Base-by-base conservation (phyloP, 1,140 invertebrate species). In the Microplitis demolitor region DNA sequence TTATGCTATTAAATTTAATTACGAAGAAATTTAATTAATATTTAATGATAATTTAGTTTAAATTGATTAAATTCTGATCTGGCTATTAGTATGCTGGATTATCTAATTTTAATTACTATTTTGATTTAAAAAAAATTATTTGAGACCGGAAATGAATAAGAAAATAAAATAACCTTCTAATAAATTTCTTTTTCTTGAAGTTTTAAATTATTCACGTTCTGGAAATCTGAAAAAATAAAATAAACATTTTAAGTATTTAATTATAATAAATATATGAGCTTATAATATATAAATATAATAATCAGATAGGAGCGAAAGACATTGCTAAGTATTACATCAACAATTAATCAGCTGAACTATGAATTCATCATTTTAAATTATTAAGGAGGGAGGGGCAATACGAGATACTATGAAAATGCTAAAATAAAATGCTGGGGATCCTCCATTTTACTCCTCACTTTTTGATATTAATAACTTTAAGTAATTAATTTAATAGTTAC, bases 281-380 rank as follows among this genome's bases (percentile, higher is more conserved):
- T 2, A 39, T 5, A n/a, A 4, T 45, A 3, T n/a, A n/a, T 35
- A 31, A 45, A 61, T 6, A 33, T 61, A 33, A n/a, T 11, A 24
- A 67, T 83, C 79, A 83, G 82, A 79, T 80, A 82, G 80, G 81
- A 74, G 83, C 80, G 81, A 85, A 85, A 85, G 78, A 83, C 76
- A 80, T 78, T 69, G 54, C 61, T 56, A 68, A 71, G 50, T 76
- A 67, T 56, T 58, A 72, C 74, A 78, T 78, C 81, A 83, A 80
- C 66, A 58, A 45, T 68, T 35, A 50, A 56, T 85, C 83, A 84
- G 81, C 78, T 86, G 83, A 85, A 85, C 84, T 86, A 86, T 85
- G 80, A 78, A 79, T 45, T 85, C 84, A 85, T 85, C 83, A 85
- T 74, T 14, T 50, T 37, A 66, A 50, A 50, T 45, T 45, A 45